Conservation (phyloP, 1,140 invertebrate species). For the Eumaeus atala region DNA sequence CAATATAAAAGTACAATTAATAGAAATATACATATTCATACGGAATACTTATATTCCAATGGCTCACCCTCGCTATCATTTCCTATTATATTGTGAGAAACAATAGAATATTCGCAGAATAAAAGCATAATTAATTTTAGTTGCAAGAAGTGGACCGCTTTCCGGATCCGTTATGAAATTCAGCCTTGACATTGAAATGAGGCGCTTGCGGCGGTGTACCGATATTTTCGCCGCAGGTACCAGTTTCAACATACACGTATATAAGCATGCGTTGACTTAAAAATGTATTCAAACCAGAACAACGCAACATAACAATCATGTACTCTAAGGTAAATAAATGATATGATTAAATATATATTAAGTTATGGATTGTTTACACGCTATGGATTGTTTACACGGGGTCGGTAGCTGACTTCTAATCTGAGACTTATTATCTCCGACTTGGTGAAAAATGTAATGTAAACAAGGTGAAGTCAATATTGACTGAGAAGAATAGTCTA, state of each 20-base stretch:
- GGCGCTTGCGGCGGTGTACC: constrained; percentile 33
- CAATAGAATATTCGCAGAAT: no score
- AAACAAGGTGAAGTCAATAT: background rate
- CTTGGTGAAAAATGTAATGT: background rate
- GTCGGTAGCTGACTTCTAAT: background rate
- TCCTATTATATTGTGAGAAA: no score
- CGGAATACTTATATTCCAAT: no score
- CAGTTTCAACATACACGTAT: constrained; percentile 43
- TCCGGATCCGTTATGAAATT: constrained; percentile 12
- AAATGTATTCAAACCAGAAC: constrained; percentile 51
- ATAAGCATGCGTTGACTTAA: constrained; percentile 48
- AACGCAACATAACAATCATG: constrained; percentile 46
- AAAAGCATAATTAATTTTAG: background rate
- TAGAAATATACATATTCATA: no score
- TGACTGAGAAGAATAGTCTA: no score
- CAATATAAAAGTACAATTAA: no score
- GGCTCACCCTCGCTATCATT: no score
- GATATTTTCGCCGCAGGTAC: constrained; percentile 22
- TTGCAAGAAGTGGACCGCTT: constrained; percentile 14
- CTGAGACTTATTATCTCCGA: background rate
- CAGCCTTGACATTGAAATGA: constrained; percentile 56
- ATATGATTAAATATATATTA: background rate
- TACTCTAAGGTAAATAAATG: constrained; percentile 47
- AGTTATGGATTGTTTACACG: background rate
- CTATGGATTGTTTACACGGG: background rate